Percentiles rank a stretch among this genome's conserved stretches.
Evolutionary conservation across 2,113 vertebrate genomes (phyloP).

Genomic region (Notechis scutatus): DNA sequence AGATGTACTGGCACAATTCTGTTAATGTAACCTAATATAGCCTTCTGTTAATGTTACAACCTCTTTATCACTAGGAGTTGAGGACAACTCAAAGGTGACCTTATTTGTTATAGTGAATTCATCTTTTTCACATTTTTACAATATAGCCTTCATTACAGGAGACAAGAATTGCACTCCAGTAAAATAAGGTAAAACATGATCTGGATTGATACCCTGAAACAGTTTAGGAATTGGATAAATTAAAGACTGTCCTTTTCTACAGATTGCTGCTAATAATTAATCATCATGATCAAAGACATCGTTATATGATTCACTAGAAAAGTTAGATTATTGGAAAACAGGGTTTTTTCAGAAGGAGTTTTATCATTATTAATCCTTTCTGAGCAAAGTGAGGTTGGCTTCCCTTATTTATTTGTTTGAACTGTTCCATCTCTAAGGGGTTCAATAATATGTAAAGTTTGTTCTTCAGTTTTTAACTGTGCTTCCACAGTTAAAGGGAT

Average conservation of each 20-base stretch:
- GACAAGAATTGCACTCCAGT: neutral
- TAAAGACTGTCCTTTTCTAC: neutral
- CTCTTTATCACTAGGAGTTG: neutral
- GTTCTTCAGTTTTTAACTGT: neutral
- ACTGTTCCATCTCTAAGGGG: neutral
- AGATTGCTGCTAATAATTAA: neutral
- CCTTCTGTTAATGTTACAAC: neutral
- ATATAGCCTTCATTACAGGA: neutral
- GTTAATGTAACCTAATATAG: neutral
- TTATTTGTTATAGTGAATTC: neutral
- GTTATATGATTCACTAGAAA: neutral
- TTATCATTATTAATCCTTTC: neutral
- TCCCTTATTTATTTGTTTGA: neutral
- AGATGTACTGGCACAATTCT: neutral
- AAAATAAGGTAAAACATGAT: neutral
- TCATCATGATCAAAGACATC: neutral
- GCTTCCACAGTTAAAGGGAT: neutral
- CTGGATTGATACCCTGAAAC: neutral
- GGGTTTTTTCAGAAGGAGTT: neutral
- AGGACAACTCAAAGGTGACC: neutral
- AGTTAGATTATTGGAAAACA: neutral
- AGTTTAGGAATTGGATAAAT: neutral
- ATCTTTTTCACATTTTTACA: neutral
- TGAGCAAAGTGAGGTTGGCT: neutral
- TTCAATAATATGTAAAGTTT: neutral